Evolutionary conservation across 1,140 invertebrate species (phyloP).

Genomic region (Tribolium castaneum): DNA sequence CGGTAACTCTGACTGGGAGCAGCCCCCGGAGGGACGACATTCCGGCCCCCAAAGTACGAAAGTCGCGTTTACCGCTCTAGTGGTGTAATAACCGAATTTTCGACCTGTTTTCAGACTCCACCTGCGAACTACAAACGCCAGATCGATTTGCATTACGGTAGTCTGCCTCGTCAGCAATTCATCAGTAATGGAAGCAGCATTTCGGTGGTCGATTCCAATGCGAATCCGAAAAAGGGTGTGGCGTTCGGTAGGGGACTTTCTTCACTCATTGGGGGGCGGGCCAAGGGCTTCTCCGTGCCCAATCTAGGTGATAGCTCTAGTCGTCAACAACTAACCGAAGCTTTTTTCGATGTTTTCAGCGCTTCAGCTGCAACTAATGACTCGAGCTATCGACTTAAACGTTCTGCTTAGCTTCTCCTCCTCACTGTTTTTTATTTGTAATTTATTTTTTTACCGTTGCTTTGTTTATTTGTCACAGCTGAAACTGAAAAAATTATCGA

Average conservation of each 20-base stretch:
- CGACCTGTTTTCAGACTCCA: slow-evolving; percentile 71
- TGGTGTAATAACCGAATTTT: background rate
- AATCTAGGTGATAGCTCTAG: slow-evolving; percentile 81
- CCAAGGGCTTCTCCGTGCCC: slow-evolving; percentile 88
- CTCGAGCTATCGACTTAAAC: slow-evolving; percentile 54
- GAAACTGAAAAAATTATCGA: slow-evolving; percentile 76
- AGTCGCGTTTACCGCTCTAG: background rate
- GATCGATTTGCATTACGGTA: slow-evolving; percentile 81
- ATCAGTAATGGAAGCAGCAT: slow-evolving; percentile 59
- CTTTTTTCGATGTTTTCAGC: too few species aligned
- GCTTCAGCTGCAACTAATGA: slow-evolving; percentile 43
- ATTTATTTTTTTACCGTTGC: background rate
- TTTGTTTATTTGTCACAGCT: slow-evolving; percentile 64
- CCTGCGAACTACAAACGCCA: slow-evolving; percentile 75
- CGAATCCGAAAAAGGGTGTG: slow-evolving; percentile 69
- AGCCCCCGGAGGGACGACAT: slow-evolving; percentile 51
- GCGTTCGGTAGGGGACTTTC: slow-evolving; percentile 78
- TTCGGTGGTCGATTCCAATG: slow-evolving; percentile 63
- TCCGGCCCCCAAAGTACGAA: slow-evolving; percentile 61
- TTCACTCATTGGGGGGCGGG: slow-evolving; percentile 72
- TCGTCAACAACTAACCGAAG: slow-evolving; percentile 37
- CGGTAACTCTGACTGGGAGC: slow-evolving; percentile 54
- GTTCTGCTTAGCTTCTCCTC: slow-evolving; percentile 1
- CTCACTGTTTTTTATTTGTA: background rate
- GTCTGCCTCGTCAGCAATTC: slow-evolving; percentile 78